Percentiles rank a stretch among this genome's conserved stretches.
These are phyloP conservation scores for Ctenomys sociabilis DNA, from an alignment of 2,113 vertebrate genomes.

Conservation along the genomic window DNA sequence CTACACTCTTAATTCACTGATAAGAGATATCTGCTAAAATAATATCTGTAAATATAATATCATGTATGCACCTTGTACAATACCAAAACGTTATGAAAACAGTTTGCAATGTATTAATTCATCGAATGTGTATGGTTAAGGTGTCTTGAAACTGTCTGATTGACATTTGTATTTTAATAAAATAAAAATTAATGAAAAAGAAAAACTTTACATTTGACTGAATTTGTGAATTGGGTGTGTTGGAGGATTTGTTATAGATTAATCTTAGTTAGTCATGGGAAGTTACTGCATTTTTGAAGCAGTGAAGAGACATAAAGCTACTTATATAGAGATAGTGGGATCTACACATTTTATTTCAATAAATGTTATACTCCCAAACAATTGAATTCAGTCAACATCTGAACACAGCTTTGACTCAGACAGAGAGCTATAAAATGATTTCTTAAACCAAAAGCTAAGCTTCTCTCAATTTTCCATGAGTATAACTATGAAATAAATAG, in stretches of 20 bases:
- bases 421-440: conserved; percentile 45
- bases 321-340: neutral
- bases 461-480: neutral
- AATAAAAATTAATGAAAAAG: no score
- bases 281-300: conserved; percentile 27
- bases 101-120: no score
- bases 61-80: no score
- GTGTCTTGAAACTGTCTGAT: no score
- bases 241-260: conserved; percentile 28
- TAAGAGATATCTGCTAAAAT: no score
- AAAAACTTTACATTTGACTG: neutral
- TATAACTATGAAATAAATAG: neutral
- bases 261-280: conserved; percentile 23
- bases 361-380: conserved; percentile 32
- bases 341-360: conserved; percentile 50
- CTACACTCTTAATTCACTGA: no score
- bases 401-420: conserved; percentile 41
- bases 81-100: no score
- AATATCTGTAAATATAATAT: no score
- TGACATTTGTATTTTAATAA: no score
- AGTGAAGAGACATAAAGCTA: neutral
- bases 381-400: conserved; percentile 50
- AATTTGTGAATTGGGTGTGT: conserved; percentile 47
- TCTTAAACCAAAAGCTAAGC: neutral
- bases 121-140: no score